Percentiles rank a stretch among this genome's conserved stretches.
phyloP scores from a whole-genome alignment of 2,797 vertebrate species.

The Mormyrops boulengeri region DNA sequence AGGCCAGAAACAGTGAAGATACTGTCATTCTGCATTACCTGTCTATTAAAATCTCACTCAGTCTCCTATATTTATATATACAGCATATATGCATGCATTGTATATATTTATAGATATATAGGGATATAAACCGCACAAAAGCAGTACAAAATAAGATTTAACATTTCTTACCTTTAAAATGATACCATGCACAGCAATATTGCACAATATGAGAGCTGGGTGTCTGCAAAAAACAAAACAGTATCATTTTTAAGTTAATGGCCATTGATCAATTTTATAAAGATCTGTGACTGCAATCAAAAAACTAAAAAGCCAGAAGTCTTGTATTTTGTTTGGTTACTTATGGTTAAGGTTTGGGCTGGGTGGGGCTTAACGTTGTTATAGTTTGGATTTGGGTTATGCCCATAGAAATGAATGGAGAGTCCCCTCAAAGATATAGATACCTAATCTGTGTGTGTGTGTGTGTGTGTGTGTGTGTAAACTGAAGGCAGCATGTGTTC shows the following conservation, averaged over 20 bases:
- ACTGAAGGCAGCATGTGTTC: not conserved
- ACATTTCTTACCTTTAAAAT: not conserved
- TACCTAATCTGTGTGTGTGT: not conserved
- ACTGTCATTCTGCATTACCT: not conserved
- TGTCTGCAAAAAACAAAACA: not conserved
- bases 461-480: not conserved
- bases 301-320: not conserved
- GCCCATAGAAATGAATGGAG: not conserved
- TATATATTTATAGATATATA: not conserved
- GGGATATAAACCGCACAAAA: not conserved
- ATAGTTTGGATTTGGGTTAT: not conserved
- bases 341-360: not conserved
- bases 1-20: not conserved
- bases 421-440: not conserved
- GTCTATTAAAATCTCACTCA: not conserved
- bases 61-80: not conserved
- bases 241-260: not conserved
- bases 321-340: not conserved
- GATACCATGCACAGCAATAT: not conserved
- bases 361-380: not conserved
- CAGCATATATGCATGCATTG: not conserved
- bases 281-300: not conserved
- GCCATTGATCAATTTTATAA: not conserved
- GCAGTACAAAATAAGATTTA: not conserved
- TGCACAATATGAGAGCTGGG: not conserved